A percentile compares a stretch with the other conserved stretches of the same genome.
Evolutionary conservation across 2,113 vertebrate species (phyloP).

Genomic region (Mobula birostris): DNA sequence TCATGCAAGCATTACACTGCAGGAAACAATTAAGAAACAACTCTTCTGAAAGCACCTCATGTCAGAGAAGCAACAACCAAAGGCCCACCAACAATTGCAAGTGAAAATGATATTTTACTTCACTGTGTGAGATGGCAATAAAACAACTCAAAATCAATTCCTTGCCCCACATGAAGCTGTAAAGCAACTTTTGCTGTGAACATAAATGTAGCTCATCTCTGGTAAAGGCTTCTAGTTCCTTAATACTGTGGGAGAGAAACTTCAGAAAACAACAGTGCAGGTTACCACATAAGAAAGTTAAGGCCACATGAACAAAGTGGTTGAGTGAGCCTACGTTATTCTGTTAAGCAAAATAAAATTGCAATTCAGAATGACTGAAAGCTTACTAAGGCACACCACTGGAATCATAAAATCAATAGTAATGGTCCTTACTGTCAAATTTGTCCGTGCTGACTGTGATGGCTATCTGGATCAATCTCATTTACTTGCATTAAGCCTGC

Average conservation of each 20-base stretch:
- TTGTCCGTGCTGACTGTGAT: too few relatives aligned
- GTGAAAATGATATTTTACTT: not conserved
- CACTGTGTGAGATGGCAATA: not conserved
- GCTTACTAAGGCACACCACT: not conserved
- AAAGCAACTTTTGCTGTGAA: not conserved
- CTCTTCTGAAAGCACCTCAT: not conserved
- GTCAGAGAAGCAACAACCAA: not conserved
- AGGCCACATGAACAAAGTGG: not conserved
- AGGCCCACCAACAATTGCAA: not conserved
- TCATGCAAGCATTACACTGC: not conserved
- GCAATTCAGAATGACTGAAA: not conserved
- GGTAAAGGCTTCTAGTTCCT: not conserved
- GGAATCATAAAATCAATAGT: not conserved
- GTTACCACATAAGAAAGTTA: not conserved
- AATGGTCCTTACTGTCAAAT: too few relatives aligned
- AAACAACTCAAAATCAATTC: not conserved
- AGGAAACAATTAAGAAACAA: not conserved
- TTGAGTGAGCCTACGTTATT: not conserved
- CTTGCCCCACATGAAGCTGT: not conserved
- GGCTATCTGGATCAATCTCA: too few relatives aligned
- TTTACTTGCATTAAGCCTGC: too few relatives aligned
- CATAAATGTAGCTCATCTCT: not conserved
- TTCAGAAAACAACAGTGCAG: not conserved
- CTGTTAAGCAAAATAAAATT: not conserved
- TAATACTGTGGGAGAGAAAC: not conserved